A percentile compares a stretch with the other conserved stretches of the same genome.
Conservation (phyloP, 1,140 invertebrate species). For the Drosophila nebulosa region DNA sequence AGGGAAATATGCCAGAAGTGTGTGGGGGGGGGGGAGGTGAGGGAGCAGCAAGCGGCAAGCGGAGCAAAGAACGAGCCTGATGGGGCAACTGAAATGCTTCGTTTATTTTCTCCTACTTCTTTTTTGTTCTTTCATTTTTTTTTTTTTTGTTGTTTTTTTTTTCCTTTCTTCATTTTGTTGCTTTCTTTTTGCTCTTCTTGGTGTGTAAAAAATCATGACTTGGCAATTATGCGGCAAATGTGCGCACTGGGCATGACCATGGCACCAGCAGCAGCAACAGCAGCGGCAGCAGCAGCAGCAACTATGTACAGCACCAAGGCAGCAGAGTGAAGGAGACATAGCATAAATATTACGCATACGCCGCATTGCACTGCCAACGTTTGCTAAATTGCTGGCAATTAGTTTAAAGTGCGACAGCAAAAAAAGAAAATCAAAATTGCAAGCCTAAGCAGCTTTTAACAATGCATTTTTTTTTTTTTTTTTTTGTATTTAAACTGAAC, state of each 20-base stretch:
- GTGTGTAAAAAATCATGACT: slow-evolving; percentile 78
- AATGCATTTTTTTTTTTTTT: too few species aligned
- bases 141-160: slow-evolving; percentile 39
- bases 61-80: background rate
- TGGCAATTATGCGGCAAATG: slow-evolving; percentile 79
- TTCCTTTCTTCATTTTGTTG: slow-evolving; percentile 48
- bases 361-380: slow-evolving; percentile 70
- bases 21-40: slow-evolving; percentile 5
- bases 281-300: slow-evolving; percentile 11
- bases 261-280: slow-evolving; percentile 16
- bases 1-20: background rate
- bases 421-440: slow-evolving; percentile 50
- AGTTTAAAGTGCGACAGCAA: slow-evolving; percentile 67
- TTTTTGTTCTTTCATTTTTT: slow-evolving; percentile 23
- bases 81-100: slow-evolving; percentile 43
- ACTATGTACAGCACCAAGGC: too few species aligned
- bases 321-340: slow-evolving; percentile 7
- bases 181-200: slow-evolving; percentile 18
- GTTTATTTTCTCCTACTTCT: slow-evolving; percentile 51
- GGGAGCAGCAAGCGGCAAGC: background rate
- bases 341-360: slow-evolving; percentile 76
- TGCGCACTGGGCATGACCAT: slow-evolving; percentile 63
- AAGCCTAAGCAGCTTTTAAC: slow-evolving; percentile 60
- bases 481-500: background rate
- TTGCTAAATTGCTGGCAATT: slow-evolving; percentile 77